phyloP scores from a whole-genome alignment of 2,113 vertebrate genomes.

The Dunckerocampus dactyliophorus region DNA sequence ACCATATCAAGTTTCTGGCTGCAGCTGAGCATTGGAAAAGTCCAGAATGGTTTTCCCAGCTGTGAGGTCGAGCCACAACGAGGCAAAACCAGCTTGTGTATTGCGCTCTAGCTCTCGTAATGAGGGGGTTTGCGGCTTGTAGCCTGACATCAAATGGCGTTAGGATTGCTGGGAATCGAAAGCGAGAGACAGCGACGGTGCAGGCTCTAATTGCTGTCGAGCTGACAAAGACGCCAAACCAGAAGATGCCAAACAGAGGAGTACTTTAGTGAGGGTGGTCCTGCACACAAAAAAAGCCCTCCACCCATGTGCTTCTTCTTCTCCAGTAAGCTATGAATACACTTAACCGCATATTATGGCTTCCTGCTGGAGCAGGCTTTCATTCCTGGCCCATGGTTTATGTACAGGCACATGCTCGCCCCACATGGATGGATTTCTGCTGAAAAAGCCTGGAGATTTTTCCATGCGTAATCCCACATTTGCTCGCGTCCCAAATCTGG shows the following conservation, averaged over 20 bases:
- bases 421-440: constrained; percentile 51
- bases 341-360: constrained; percentile 62
- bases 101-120: constrained; percentile 24
- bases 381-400: constrained; percentile 52
- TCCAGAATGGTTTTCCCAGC: constrained; percentile 48
- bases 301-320: constrained; percentile 40
- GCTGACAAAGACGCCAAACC: constrained; percentile 15
- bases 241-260: constrained; percentile 18
- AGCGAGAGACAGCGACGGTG: constrained; percentile 19
- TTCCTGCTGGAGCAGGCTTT: constrained; percentile 59
- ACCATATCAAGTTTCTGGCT: constrained; percentile 17
- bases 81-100: constrained; percentile 6
- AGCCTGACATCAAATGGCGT: constrained; percentile 41
- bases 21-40: constrained; percentile 40
- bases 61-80: constrained; percentile 27
- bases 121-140: constrained; percentile 32
- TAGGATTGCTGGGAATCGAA: constrained; percentile 49
- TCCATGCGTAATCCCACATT: constrained; percentile 55
- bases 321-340: constrained; percentile 61
- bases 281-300: constrained; percentile 42
- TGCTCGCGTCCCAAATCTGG: constrained; percentile 35
- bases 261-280: constrained; percentile 61
- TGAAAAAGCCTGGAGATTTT: constrained; percentile 46
- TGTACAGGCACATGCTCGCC: constrained; percentile 57
- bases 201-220: constrained; percentile 38